Evolutionary conservation across 2,113 vertebrate species (phyloP), one percentile per base, ranked within the genome.

Genomic region (Cavia aperea): DNA sequence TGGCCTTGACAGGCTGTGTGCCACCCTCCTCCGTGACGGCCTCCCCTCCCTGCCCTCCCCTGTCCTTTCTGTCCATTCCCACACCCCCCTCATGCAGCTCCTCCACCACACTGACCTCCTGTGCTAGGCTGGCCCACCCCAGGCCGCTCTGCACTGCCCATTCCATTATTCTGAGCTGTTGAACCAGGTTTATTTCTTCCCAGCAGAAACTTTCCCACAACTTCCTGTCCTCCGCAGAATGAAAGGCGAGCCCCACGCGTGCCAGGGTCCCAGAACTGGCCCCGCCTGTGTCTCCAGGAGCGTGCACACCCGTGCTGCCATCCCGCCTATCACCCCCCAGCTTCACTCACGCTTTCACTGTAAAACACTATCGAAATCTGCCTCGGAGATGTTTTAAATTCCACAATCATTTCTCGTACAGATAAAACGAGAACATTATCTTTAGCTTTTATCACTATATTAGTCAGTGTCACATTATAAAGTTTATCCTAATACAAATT

Each of bases 401-500:
- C 43, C 72, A 51, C 12, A 63, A 7, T 86, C 31, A 84, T 77
- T 87, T 89, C 79, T 33, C 88, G 54, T 46, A 58, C 46, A 81
- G 43, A 82, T 63, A 54, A 86, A 68, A 92, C 66, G 70, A 43
- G 73, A 73, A 18, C 12, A 39, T 81, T 81, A 73, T 75, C 56
- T 88, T 88, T 58, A 65, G 62, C 77, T 86, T 91, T 62, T 78
- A 26, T 92, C 46, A 77, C 24, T 83, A 0, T 90, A 33, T 89
- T 82, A 60, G 51, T 87, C 92, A 92, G 43, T 51, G 56, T 72
- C 86, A 70, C 31, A 15, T 91, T 84, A 83, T 83, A 54, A 86
- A 79, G 6, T 92, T 88, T 89, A 81, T 62, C 46, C 65, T 93
- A 72, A 87, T 89, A 82, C 77, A 93, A 46, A 77, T 29, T 46